A percentile compares a stretch with the other conserved stretches of the same genome.
Evolutionary conservation across 2,888 invertebrate species (phyloP).

Genomic region (Thymelicus lineola): DNA sequence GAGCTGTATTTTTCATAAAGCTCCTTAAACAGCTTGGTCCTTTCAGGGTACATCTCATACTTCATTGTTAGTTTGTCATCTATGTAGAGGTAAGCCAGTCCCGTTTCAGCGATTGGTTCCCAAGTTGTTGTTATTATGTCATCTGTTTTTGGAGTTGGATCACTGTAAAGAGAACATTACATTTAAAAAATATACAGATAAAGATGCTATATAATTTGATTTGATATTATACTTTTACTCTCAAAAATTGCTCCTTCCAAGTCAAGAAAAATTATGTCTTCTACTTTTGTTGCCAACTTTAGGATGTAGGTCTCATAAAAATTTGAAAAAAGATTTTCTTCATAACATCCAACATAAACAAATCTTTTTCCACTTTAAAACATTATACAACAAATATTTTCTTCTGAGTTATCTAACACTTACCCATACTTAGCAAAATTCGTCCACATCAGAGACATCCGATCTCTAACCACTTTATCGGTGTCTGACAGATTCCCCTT

Average conservation of each 20-base stretch:
- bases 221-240: too few relatives aligned
- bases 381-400: too few relatives aligned
- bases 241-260: too few relatives aligned
- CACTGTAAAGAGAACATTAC: slow-evolving; percentile 54
- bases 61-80: slow-evolving; percentile 65
- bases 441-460: slow-evolving; percentile 85
- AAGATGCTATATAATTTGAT: neutral
- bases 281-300: too few relatives aligned
- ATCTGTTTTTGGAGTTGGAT: slow-evolving; percentile 67
- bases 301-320: too few relatives aligned
- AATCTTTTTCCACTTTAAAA: too few relatives aligned
- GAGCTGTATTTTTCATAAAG: slow-evolving; percentile 55
- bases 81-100: slow-evolving; percentile 61
- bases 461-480: slow-evolving; percentile 68
- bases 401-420: slow-evolving; percentile 42
- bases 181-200: neutral
- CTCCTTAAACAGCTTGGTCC: slow-evolving; percentile 64
- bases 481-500: slow-evolving; percentile 54
- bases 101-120: slow-evolving; percentile 61
- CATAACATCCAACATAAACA: too few relatives aligned
- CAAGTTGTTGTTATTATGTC: slow-evolving; percentile 61
- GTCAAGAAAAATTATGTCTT: too few relatives aligned
- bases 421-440: slow-evolving; percentile 86
- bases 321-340: too few relatives aligned
- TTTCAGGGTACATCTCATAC: slow-evolving; percentile 60